phyloP scores from a whole-genome alignment of 2,797 vertebrate species.

The Sebastiscus albofasciatus region DNA sequence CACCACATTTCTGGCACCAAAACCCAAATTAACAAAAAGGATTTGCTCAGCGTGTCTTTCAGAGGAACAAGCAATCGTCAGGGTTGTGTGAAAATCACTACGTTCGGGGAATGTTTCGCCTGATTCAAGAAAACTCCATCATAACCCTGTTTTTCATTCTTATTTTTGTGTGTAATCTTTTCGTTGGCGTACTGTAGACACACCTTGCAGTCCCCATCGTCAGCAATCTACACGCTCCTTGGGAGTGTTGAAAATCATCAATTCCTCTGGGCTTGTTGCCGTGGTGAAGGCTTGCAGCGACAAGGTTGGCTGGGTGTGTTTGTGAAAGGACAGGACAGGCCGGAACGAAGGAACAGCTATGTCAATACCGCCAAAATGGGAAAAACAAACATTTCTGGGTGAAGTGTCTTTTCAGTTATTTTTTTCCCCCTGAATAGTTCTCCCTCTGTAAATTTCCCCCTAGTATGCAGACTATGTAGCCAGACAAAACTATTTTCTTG shows the following conservation, averaged over 20 bases:
- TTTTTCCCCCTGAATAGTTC: constrained; percentile 60
- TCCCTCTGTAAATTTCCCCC: constrained; percentile 31
- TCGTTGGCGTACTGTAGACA: constrained; percentile 21
- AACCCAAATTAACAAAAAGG: constrained; percentile 81
- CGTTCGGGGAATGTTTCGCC: constrained; percentile 23
- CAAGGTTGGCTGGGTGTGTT: constrained; percentile 73
- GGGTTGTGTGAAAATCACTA: constrained; percentile 54
- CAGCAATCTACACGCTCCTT: constrained; percentile 44
- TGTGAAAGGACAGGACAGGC: constrained; percentile 80
- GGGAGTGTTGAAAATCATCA: constrained; percentile 72
- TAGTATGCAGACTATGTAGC: constrained; percentile 10
- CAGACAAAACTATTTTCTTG: constrained; percentile 23
- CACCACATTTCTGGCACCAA: constrained; percentile 76
- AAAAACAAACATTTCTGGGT: constrained; percentile 80
- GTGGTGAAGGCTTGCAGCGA: constrained; percentile 75
- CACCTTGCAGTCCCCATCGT: constrained; percentile 39
- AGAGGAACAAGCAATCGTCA: constrained; percentile 55
- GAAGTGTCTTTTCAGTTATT: constrained; percentile 73
- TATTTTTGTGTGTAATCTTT: neutral
- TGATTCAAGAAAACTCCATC: neutral
- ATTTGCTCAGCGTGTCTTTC: constrained; percentile 75
- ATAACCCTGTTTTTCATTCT: neutral
- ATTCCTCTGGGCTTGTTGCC: constrained; percentile 73
- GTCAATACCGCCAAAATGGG: constrained; percentile 79
- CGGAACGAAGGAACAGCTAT: constrained; percentile 81